Evolutionary conservation across 2,113 vertebrate species (phyloP).

Genomic region (Platanista minor): DNA sequence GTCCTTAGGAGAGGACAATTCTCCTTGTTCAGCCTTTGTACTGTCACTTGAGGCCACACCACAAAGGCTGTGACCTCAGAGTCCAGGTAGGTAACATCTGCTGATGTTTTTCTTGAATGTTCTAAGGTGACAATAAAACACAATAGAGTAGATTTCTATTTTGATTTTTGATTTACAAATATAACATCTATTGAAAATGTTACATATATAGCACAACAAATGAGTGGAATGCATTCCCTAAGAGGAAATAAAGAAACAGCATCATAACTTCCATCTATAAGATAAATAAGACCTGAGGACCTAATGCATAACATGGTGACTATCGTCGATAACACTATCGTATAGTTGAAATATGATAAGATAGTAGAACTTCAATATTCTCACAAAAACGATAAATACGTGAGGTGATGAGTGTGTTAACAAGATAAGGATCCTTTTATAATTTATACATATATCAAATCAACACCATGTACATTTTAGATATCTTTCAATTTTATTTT

Average conservation of each 20-base stretch:
- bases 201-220: neutral
- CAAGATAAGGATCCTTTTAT: neutral
- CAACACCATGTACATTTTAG: neutral
- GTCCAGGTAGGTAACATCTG: neutral
- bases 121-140: neutral
- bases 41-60: neutral
- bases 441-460: neutral
- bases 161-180: neutral
- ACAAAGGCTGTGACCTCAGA: neutral
- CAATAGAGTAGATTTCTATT: neutral
- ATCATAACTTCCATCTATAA: neutral
- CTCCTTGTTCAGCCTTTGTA: neutral
- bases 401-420: neutral
- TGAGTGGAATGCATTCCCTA: neutral
- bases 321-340: neutral
- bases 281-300: neutral
- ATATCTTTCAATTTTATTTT: neutral
- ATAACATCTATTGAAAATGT: neutral
- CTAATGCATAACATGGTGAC: neutral
- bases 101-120: neutral
- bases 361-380: neutral
- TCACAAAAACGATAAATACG: neutral
- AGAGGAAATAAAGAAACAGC: neutral
- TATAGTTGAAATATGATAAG: neutral
- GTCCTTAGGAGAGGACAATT: neutral